Percentiles rank a stretch among this genome's conserved stretches.
Conservation (phyloP, 2,113 vertebrate genomes). For the Sander vitreus region DNA sequence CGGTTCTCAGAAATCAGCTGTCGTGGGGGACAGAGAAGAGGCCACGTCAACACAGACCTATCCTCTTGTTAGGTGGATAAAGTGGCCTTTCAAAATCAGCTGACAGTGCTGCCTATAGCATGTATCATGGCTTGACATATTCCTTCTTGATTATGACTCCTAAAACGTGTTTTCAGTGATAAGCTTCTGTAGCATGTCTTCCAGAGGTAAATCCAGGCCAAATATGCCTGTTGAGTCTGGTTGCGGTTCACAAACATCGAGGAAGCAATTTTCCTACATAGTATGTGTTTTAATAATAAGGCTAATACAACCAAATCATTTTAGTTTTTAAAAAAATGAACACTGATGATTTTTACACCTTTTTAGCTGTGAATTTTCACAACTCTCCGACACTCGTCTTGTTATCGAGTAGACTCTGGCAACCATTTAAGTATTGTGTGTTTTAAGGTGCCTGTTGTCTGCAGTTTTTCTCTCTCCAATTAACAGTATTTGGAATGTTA, state of each 20-base stretch:
- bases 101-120: no score
- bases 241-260: neutral
- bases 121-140: no score
- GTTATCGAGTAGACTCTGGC: no score
- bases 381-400: neutral
- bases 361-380: slow-evolving; percentile 14
- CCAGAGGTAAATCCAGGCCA: slow-evolving; percentile 46
- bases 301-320: neutral
- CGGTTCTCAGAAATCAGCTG: slow-evolving; percentile 68
- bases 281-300: no score
- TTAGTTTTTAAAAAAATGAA: neutral
- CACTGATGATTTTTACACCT: neutral
- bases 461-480: neutral
- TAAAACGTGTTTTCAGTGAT: neutral
- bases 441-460: neutral
- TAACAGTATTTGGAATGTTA: neutral
- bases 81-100: neutral
- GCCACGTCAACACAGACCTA: slow-evolving; percentile 69
- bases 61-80: neutral
- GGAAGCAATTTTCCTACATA: neutral
- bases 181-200: neutral
- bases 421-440: neutral
- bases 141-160: neutral
- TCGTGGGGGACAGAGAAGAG: neutral
- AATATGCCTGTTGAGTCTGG: slow-evolving; percentile 22